Base-by-base conservation (phyloP, 1,140 invertebrate genomes). In the Coptotermes formosanus region DNA sequence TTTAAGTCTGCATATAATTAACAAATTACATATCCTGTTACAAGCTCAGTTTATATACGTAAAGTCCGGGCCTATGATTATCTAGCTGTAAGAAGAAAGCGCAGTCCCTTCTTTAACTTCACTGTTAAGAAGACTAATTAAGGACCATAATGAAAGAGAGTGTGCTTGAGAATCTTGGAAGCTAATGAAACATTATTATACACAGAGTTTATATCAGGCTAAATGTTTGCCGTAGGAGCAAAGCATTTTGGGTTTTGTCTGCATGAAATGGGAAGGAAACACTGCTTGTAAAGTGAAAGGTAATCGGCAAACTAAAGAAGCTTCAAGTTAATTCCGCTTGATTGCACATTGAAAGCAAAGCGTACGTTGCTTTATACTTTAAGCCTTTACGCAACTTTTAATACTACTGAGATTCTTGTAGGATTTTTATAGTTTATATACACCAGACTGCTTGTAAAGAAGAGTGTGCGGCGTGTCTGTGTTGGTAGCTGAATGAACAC, bases 131-230 rank as follows among this genome's bases (percentile, higher is more conserved):
- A 75, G 64, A 75, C 64, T 75, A 75, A 75, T 75, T 75, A 75
- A 75, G 25, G 64, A 75, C 2, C 64, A 75, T 75, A 75, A 75
- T 75, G 64, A 75, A 75, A 75, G 64, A 25, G 64, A n/a, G 25
- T 30, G 25, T 75, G n/a, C 64, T n/a, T 75, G 25, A 75, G 14
- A 14, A 75, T 75, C 64, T 75, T 75, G 64, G 25, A 75, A 75
- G 64, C 64, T 75, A 75, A 75, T 75, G 64, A 75, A 75, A 75
- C 64, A 75, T 75, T 75, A 75, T 75, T 75, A 75, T 30, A 75
- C 64, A 75, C 64, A 75, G 11, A 75, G 64, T 75, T 75, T 75
- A 75, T 30, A 75, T 75, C 30, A 75, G 64, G 2, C 64, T 75
- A 14, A 75, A 75, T 75, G 64, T 75, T 75, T 75, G 30, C 64